phyloP scores from a whole-genome alignment of 2,797 vertebrate species.

The Clarias pachynema region DNA sequence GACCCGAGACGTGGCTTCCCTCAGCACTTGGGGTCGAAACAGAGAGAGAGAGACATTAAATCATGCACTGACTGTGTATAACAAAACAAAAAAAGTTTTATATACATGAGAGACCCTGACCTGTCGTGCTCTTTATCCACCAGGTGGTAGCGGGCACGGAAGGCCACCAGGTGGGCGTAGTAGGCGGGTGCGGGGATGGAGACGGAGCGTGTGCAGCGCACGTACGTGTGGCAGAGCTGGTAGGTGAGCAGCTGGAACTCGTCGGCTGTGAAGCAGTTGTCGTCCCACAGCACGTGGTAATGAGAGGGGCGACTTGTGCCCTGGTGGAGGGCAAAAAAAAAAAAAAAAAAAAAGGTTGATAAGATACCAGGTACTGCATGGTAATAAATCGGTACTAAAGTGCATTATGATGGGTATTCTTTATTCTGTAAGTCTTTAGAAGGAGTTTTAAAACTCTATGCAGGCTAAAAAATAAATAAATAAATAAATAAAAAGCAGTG shows the following conservation, averaged over 20 bases:
- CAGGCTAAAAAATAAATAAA: background rate
- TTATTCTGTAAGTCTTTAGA: background rate
- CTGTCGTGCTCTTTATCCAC: constrained; percentile 99
- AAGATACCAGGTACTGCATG: too few species aligned
- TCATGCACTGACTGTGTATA: background rate
- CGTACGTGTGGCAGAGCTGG: constrained; percentile 99
- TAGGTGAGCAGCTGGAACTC: constrained; percentile 99
- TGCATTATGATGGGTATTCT: background rate
- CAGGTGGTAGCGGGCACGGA: constrained; percentile 95
- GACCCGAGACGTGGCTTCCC: constrained; percentile 91
- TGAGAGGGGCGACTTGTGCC: constrained; percentile 98
- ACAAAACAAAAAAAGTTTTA: background rate
- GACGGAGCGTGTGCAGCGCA: constrained; percentile 96
- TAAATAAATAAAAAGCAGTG: background rate
- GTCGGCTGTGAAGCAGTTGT: constrained; percentile 97
- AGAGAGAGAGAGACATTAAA: background rate
- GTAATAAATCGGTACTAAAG: background rate
- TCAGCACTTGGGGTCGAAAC: constrained; percentile 77
- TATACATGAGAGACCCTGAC: constrained; percentile 64
- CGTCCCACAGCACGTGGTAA: constrained; percentile 98
- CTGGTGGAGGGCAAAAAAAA: constrained; percentile 62
- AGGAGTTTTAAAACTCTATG: background rate
- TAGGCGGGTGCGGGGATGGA: constrained; percentile 98
- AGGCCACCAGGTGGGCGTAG: constrained; percentile 97
- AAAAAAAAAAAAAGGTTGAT: too few species aligned